phyloP scores from a whole-genome alignment of 1,140 invertebrate genomes.

The Eumaeus atala region DNA sequence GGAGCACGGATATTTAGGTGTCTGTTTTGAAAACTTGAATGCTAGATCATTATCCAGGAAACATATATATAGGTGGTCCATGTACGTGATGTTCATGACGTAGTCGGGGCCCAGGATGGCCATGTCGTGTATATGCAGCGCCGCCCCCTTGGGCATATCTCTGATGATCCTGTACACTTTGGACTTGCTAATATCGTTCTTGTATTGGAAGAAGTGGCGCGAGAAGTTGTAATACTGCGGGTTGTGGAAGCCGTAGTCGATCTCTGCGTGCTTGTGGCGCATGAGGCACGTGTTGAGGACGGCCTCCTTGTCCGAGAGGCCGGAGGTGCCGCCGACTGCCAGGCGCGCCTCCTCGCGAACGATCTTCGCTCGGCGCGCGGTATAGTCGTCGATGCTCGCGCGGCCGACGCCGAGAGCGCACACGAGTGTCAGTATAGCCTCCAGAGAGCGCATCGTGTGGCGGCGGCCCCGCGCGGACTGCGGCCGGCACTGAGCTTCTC shows the following conservation, averaged over 20 bases:
- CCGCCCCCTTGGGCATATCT: constrained; percentile 82
- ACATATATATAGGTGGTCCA: constrained; percentile 81
- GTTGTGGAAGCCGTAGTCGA: constrained; percentile 74
- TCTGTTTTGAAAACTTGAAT: constrained; percentile 48
- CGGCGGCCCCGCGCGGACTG: too few relatives aligned
- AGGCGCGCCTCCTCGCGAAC: constrained; percentile 44
- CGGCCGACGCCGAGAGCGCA: constrained; percentile 27
- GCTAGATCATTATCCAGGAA: constrained; percentile 43
- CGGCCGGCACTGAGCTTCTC: too few relatives aligned
- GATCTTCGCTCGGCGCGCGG: constrained; percentile 41
- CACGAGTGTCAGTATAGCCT: constrained; percentile 8
- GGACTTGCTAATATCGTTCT: constrained; percentile 77
- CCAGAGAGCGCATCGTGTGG: too few relatives aligned
- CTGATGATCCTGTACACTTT: constrained; percentile 82
- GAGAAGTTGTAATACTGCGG: constrained; percentile 78
- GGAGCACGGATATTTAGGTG: constrained; percentile 42
- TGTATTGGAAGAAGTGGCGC: constrained; percentile 80
- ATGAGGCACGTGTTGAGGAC: constrained; percentile 80
- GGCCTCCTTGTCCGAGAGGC: constrained; percentile 74
- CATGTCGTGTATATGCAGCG: constrained; percentile 83
- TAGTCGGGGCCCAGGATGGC: constrained; percentile 79
- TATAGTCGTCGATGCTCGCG: constrained; percentile 32
- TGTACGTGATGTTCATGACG: constrained; percentile 82
- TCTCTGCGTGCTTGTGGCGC: constrained; percentile 77
- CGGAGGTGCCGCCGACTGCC: constrained; percentile 67